These are phyloP conservation scores for Discoglossus pictus DNA, from an alignment of 2,797 vertebrate genomes.

Conservation along the genomic window DNA sequence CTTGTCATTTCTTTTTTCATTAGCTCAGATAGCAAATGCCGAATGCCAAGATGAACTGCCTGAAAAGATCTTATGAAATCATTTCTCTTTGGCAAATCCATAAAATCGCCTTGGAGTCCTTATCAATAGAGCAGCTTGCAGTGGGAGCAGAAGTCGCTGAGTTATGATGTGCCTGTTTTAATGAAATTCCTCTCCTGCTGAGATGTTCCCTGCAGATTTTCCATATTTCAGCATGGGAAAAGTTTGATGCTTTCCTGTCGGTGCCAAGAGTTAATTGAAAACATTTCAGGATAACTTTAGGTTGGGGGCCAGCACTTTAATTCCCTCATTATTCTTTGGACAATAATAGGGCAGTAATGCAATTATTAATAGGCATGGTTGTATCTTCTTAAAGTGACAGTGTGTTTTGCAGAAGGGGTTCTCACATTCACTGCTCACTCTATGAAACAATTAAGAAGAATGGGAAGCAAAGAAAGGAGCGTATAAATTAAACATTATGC, in stretches of 20 bases:
- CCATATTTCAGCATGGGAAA: slow-evolving; percentile 86
- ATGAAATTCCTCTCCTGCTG: slow-evolving; percentile 84
- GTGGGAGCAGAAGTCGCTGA: slow-evolving; percentile 78
- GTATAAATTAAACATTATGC: slow-evolving; percentile 55
- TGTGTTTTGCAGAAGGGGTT: slow-evolving; percentile 62
- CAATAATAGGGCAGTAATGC: slow-evolving; percentile 73
- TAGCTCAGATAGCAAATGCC: slow-evolving; percentile 27
- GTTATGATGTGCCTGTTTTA: slow-evolving; percentile 80
- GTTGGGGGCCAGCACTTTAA: slow-evolving; percentile 72
- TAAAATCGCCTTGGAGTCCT: slow-evolving; percentile 67
- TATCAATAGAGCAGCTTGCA: slow-evolving; percentile 77
- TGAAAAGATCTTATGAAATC: slow-evolving; percentile 72
- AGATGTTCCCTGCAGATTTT: slow-evolving; percentile 83
- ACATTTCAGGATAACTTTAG: slow-evolving; percentile 82
- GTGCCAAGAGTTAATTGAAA: slow-evolving; percentile 89
- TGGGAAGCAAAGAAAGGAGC: slow-evolving; percentile 60
- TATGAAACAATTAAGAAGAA: slow-evolving; percentile 65
- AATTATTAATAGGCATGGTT: slow-evolving; percentile 79
- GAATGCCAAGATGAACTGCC: slow-evolving; percentile 64
- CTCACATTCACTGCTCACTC: slow-evolving; percentile 59
- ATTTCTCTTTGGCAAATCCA: slow-evolving; percentile 77
- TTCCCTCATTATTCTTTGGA: slow-evolving; percentile 73
- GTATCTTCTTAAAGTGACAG: slow-evolving; percentile 77
- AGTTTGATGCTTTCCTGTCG: slow-evolving; percentile 76
- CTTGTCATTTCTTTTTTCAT: slow-evolving; percentile 14